These are phyloP conservation scores for Macrosteles quadrilineatus DNA, from an alignment of 1,140 invertebrate species.

Conservation along the genomic window DNA sequence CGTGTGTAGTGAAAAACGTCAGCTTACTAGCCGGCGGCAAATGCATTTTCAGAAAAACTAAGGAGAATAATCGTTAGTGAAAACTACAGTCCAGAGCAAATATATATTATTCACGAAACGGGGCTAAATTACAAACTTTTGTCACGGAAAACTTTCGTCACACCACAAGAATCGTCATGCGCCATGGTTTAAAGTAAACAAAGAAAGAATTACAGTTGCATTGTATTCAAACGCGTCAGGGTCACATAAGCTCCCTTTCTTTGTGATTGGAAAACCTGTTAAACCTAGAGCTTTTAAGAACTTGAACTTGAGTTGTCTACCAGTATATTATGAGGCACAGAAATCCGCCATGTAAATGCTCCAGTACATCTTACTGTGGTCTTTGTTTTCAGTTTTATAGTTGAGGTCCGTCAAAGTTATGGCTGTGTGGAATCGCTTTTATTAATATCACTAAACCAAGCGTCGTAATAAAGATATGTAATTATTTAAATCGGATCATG, in stretches of 20 bases:
- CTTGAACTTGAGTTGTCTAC: neutral
- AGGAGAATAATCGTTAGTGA: neutral
- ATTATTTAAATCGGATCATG: no score
- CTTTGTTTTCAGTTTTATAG: no score
- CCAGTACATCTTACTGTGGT: no score
- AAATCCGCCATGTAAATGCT: no score
- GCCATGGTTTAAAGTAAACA: neutral
- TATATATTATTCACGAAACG: neutral
- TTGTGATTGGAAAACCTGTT: slow-evolving; percentile 20
- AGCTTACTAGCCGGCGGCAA: slow-evolving; percentile 2
- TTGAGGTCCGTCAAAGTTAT: no score
- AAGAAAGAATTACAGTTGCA: slow-evolving; percentile 3
- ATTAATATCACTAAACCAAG: no score
- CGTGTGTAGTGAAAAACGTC: neutral
- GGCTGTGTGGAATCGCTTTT: no score
- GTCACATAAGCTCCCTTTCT: neutral
- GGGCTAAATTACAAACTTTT: neutral
- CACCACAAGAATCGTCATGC: neutral
- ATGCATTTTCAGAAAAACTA: slow-evolving; percentile 9
- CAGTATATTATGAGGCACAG: slow-evolving; percentile 2
- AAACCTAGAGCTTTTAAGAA: slow-evolving; percentile 27
- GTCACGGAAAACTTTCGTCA: neutral
- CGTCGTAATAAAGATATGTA: no score
- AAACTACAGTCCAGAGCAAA: neutral
- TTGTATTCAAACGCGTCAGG: slow-evolving; percentile 6